Evolutionary conservation across 2,888 invertebrate species (phyloP).

Genomic region (Ophion ellenae): DNA sequence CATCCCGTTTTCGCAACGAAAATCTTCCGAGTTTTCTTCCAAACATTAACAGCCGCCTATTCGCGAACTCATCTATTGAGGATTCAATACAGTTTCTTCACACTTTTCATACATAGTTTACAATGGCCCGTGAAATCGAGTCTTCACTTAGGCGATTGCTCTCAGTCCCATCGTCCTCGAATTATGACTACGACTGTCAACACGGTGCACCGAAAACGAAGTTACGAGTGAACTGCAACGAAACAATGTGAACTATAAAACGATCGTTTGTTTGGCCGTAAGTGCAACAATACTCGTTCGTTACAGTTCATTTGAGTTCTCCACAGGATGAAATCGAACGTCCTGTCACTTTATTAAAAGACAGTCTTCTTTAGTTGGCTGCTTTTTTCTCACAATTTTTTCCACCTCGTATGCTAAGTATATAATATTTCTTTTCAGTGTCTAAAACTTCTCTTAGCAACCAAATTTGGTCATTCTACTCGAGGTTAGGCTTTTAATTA

Average conservation of each 20-base stretch:
- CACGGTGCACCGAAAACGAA: slow-evolving; percentile 33
- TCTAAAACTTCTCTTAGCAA: no score
- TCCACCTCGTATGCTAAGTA: no score
- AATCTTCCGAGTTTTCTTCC: slow-evolving; percentile 11
- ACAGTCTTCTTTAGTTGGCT: no score
- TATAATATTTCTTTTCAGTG: no score
- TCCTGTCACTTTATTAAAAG: not conserved
- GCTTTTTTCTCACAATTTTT: no score
- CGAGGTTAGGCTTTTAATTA: no score
- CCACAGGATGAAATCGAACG: not conserved
- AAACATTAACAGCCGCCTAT: not conserved
- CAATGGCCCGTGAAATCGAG: slow-evolving; percentile 54
- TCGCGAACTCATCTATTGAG: not conserved
- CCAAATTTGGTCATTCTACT: no score
- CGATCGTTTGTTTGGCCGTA: slow-evolving; percentile 54
- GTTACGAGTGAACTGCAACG: slow-evolving; percentile 40
- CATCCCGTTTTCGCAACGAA: slow-evolving; percentile 1
- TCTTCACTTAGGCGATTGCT: slow-evolving; percentile 38
- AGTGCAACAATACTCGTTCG: slow-evolving; percentile 36
- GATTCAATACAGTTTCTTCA: slow-evolving; percentile 9
- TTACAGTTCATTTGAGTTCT: not conserved
- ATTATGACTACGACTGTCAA: slow-evolving; percentile 49
- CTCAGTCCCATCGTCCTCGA: slow-evolving; percentile 32
- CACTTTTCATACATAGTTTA: slow-evolving; percentile 39
- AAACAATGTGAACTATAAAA: slow-evolving; percentile 64